A percentile compares a stretch with the other conserved stretches of the same genome.
Conservation (phyloP, 2,113 vertebrate genomes). For the Cochlearius cochlearius region DNA sequence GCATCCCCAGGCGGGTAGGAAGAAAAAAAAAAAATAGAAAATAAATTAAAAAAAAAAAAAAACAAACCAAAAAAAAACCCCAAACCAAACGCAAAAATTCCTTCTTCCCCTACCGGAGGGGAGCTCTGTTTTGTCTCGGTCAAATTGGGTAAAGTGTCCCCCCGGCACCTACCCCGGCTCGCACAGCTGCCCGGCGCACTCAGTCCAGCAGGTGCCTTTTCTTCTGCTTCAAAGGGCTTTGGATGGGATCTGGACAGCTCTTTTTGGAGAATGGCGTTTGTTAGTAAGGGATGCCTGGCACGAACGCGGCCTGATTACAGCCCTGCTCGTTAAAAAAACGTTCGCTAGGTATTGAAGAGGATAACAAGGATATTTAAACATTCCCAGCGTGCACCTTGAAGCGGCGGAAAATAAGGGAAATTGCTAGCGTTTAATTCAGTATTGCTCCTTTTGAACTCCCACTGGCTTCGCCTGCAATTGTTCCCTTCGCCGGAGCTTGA, state of each 20-base stretch:
- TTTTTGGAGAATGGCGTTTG: neutral
- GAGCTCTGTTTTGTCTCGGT: neutral
- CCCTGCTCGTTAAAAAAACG: slow-evolving; percentile 36
- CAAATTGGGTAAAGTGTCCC: neutral
- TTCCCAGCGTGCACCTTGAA: slow-evolving; percentile 59
- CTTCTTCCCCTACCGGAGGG: neutral
- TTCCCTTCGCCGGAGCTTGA: neutral
- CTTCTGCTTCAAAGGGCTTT: neutral
- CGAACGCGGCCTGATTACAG: neutral
- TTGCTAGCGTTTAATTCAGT: neutral
- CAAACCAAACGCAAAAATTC: neutral
- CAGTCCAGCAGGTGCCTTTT: neutral
- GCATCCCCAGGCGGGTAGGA: neutral
- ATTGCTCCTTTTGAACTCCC: slow-evolving; percentile 50
- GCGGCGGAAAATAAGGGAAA: slow-evolving; percentile 14
- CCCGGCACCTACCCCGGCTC: neutral
- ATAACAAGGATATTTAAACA: slow-evolving; percentile 53
- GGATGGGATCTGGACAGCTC: neutral
- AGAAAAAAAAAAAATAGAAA: too few species aligned
- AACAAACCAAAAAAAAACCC: neutral
- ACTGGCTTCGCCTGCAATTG: neutral
- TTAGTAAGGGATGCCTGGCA: slow-evolving; percentile 12
- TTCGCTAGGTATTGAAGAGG: slow-evolving; percentile 31
- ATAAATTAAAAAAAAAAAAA: too few species aligned
- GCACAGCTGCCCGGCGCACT: neutral